These are phyloP conservation scores for Grallaria varia DNA, from an alignment of 2,113 vertebrate genomes.

Conservation along the genomic window DNA sequence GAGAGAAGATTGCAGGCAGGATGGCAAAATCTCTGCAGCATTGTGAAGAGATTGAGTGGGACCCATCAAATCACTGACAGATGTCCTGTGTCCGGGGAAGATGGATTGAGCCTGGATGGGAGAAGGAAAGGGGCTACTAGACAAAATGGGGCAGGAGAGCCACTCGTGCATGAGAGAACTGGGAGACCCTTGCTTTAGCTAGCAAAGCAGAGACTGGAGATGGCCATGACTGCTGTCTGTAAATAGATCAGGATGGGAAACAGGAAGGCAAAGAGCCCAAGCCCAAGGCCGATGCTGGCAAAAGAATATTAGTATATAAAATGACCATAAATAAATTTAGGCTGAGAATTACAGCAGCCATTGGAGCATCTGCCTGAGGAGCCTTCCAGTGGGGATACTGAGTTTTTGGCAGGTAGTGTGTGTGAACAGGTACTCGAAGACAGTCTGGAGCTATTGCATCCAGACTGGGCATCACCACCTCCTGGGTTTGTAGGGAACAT, in stretches of 20 bases:
- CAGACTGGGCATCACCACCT: background rate
- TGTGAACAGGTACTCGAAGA: background rate
- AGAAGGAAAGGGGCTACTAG: background rate
- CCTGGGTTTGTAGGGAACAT: background rate
- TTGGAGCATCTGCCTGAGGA: background rate
- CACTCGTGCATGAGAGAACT: background rate
- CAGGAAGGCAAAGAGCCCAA: background rate
- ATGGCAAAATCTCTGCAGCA: background rate
- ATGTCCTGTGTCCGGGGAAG: background rate
- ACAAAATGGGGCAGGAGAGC: background rate
- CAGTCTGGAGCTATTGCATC: background rate
- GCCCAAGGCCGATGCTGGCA: background rate
- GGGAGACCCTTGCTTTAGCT: background rate
- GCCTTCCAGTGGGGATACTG: background rate
- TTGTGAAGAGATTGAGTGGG: background rate
- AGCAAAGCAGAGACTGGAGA: background rate
- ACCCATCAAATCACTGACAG: fast-evolving
- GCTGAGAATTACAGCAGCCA: background rate
- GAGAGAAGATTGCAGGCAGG: background rate
- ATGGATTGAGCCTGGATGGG: background rate
- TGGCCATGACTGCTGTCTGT: background rate
- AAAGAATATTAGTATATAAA: background rate
- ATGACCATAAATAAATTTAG: background rate
- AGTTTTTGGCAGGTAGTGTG: background rate
- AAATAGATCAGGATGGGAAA: background rate